Evolutionary conservation across 2,797 vertebrate species (phyloP), one percentile per base, ranked within the genome.

Genomic region (Myripristis murdjan): DNA sequence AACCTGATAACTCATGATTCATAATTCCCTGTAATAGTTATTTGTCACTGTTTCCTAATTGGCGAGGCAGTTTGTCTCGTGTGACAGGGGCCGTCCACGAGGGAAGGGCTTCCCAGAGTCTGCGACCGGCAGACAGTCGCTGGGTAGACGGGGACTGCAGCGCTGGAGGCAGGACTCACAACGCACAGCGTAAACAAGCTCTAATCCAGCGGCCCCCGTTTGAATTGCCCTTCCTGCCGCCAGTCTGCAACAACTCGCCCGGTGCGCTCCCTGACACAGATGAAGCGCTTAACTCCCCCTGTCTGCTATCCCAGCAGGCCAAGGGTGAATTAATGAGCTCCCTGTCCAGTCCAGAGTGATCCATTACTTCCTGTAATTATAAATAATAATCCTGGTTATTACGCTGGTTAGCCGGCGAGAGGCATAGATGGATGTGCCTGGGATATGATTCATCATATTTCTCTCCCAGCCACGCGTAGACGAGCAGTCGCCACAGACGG

Each of bases 311-410:
- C 94, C 96, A 94, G 94, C 95, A 95, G 96, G 97, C 83, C 91
- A 43, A 89, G 94, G 95, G 94, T 96, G 97, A 97, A 99, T 99
- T 98, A 98, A 99, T 95, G 97, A 97, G 95, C 94, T 94, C 96
- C 88, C 90, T 94, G 95, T 97, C 96, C 95, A 95, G 94, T 92
- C 94, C 95, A 86, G 95, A 95, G 97, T 98, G 98, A 99, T 99
- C 96, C 97, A 99, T 99, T 97, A 98, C 98, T 99, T 99, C 98
- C 98, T 98, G 96, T 99, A 99, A 99, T 99, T 99, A 99, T 98
- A 98, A 99, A 98, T 99, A 98, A 99, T 99, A 99, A 99, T 98
- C 98, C 96, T 96, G 97, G 98, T 97, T 97, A 99, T 99, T 98
- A 98, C 93, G 94, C 97, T 97, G 97, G 96, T 98, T 98, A 96